These are phyloP conservation scores for Crocidura indochinensis DNA, from an alignment of 2,797 vertebrate species.

Conservation along the genomic window DNA sequence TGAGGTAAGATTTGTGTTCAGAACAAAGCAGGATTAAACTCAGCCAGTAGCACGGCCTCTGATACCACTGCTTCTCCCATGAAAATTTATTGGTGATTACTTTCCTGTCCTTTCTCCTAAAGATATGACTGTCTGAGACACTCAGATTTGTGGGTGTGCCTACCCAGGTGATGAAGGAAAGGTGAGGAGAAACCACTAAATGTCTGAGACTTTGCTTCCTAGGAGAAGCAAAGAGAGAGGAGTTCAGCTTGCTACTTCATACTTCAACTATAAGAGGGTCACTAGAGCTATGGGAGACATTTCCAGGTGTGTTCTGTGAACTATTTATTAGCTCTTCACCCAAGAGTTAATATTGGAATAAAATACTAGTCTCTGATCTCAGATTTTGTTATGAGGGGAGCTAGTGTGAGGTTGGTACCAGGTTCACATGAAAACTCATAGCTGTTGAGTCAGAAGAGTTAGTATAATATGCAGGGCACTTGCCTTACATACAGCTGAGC, in stretches of 20 bases:
- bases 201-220: not conserved
- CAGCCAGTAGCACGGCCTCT: not conserved
- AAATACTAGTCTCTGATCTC: not conserved
- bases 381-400: not conserved
- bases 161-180: not conserved
- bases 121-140: conserved; percentile 46
- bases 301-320: not conserved
- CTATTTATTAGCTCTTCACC: conserved; percentile 13
- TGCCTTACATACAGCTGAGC: no score
- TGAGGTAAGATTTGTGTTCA: not conserved
- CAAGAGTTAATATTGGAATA: conserved; percentile 32
- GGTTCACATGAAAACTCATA: not conserved
- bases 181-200: not conserved
- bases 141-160: not conserved
- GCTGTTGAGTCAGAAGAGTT: not conserved
- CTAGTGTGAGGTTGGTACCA: not conserved
- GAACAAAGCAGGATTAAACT: conserved; percentile 13
- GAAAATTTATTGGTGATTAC: conserved; percentile 33
- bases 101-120: not conserved
- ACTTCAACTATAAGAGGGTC: not conserved
- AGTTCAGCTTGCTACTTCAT: not conserved
- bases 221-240: not conserved
- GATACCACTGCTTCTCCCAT: not conserved
- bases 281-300: not conserved
- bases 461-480: no score